Percentiles rank a stretch among this genome's conserved stretches.
phyloP scores from a whole-genome alignment of 2,888 invertebrate genomes.

The Eurois occulta region DNA sequence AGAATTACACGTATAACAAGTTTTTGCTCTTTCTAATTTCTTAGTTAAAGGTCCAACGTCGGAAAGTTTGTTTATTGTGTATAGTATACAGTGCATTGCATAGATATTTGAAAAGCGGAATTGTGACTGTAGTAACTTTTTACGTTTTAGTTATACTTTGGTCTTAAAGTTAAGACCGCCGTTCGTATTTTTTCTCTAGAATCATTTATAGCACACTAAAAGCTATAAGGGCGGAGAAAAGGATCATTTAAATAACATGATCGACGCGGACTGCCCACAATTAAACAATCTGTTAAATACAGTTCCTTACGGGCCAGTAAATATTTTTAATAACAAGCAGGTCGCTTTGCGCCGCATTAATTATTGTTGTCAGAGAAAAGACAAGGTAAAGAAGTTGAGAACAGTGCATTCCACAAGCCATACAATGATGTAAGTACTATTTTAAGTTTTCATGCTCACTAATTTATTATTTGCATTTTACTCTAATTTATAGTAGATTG shows the following conservation, averaged over 20 bases:
- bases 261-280: slow-evolving; percentile 78
- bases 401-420: slow-evolving; percentile 80
- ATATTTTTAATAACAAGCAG: slow-evolving; percentile 70
- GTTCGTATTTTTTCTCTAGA: slow-evolving; percentile 57
- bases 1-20: slow-evolving; percentile 46
- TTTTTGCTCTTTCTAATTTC: slow-evolving; percentile 15
- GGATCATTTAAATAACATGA: slow-evolving; percentile 78
- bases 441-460: slow-evolving; percentile 13
- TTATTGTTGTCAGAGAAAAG: slow-evolving; percentile 80
- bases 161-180: slow-evolving; percentile 82
- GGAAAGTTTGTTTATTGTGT: slow-evolving; percentile 28
- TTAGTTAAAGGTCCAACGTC: background rate
- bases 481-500: slow-evolving; percentile 6
- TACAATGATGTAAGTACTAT: slow-evolving; percentile 84
- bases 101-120: slow-evolving; percentile 13
- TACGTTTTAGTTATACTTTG: slow-evolving; percentile 65
- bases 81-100: slow-evolving; percentile 17
- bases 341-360: slow-evolving; percentile 77
- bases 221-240: slow-evolving; percentile 53
- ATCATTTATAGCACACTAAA: slow-evolving; percentile 41
- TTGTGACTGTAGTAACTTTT: slow-evolving; percentile 49
- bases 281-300: slow-evolving; percentile 74
- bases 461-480: slow-evolving; percentile 12
- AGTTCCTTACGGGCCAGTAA: slow-evolving; percentile 71
- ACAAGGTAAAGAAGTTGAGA: slow-evolving; percentile 85